Base-by-base conservation (phyloP, 2,888 invertebrate species). In the Pyrgus malvae region DNA sequence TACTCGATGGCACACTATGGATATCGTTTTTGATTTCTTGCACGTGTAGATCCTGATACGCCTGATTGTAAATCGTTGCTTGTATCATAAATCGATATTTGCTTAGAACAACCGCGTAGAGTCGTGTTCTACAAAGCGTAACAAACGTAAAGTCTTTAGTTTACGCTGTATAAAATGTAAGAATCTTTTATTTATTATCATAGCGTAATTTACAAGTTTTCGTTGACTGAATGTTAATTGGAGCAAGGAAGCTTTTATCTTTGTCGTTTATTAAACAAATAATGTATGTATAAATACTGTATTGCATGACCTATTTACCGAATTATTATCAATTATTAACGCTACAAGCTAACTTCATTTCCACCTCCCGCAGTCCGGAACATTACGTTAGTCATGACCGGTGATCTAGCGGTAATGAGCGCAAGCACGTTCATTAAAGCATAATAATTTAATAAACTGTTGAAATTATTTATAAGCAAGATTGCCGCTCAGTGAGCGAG, bases 1-100 rank as follows among this genome's bases (percentile, higher is more conserved):
- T 83, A 83, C 80, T 79, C 70, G 86, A 83, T 84, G 86, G 84
- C 84, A 85, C 84, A 86, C 82, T 87, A 85, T 83, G 80, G 75
- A 69, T 72, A 76, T 73, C 76, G 70, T 74, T 77, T 80, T 76
- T 73, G 72, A 76, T 80, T 83, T 79, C 79, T 80, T 73, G 67
- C 74, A 61, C 64, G 56, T 63, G 64, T 65, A 62, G 64, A 56
- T 61, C 63, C 65, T 68, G 61, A 67, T 65, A 70, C 67, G 59
- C 62, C 53, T 61, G 65, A 67, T 67, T 68, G 66, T 65, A 66
- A 62, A 65, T 67, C 55, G 64, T 64, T 65, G 59, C 54, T 63
- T 49, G 55, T 33, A 48, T 40, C 54, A 33, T 48, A 48, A 53
- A 54, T 48, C 48, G 46, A 33, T 54, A 29, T 55, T 59, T 58